Conservation (phyloP, 2,888 invertebrate species). For the Drosophila anomalata region DNA sequence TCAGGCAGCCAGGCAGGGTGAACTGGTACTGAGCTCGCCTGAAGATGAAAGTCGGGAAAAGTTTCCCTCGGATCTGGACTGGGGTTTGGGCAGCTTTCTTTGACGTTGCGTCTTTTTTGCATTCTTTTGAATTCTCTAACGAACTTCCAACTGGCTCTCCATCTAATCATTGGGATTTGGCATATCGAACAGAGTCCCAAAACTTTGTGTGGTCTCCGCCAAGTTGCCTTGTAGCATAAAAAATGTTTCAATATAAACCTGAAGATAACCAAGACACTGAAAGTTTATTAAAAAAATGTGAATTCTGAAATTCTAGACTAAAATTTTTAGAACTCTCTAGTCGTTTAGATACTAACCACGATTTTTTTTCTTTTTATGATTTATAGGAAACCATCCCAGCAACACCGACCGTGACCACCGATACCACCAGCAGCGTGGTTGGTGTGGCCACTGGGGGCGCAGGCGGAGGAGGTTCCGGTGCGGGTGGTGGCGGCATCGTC, state of each 20-base stretch:
- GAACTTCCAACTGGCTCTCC: conserved; percentile 53
- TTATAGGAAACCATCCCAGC: conserved; percentile 81
- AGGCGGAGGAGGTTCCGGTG: conserved; percentile 40
- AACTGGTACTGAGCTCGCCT: conserved; percentile 29
- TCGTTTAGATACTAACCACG: not conserved
- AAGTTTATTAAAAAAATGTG: conserved; percentile 10
- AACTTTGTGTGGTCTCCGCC: conserved; percentile 72
- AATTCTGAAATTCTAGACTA: too few species aligned
- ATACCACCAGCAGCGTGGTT: conserved; percentile 67
- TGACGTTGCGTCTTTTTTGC: conserved; percentile 56
- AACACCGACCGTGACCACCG: conserved; percentile 76
- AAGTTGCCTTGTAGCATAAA: conserved; percentile 36
- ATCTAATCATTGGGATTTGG: conserved; percentile 76
- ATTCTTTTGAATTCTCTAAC: conserved; percentile 71
- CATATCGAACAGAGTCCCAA: conserved; percentile 69
- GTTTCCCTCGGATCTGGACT: conserved; percentile 49
- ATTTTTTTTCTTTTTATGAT: not conserved
- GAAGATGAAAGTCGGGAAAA: conserved; percentile 62
- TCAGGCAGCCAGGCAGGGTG: conserved; percentile 16
- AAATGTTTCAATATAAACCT: not conserved
- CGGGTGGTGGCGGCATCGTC: conserved; percentile 32
- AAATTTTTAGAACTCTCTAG: too few species aligned
- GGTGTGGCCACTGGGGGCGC: conserved; percentile 56
- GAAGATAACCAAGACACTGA: not conserved
- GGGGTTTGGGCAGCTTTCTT: conserved; percentile 47